phyloP scores from a whole-genome alignment of 1,140 invertebrate genomes.

The Drosophila varians region DNA sequence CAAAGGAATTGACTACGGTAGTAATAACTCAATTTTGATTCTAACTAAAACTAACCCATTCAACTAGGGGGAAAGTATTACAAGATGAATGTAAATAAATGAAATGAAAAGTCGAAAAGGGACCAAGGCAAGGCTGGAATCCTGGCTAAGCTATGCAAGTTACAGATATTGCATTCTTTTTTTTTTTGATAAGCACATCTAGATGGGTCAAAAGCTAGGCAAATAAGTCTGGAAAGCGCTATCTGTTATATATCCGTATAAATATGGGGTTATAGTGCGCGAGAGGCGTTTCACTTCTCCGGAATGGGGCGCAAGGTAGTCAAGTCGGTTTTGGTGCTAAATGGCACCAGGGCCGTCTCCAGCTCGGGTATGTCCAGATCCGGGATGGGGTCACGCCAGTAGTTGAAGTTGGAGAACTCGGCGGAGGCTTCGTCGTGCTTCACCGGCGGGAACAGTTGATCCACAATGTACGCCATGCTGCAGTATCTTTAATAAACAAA shows the following conservation, averaged over 20 bases:
- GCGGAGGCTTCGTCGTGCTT: slow-evolving; percentile 88
- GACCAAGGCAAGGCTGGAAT: slow-evolving; percentile 18
- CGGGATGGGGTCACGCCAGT: slow-evolving; percentile 94
- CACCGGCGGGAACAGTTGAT: slow-evolving; percentile 95
- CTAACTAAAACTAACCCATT: slow-evolving; percentile 19
- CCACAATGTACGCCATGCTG: slow-evolving; percentile 95
- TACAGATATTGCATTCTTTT: slow-evolving; percentile 18
- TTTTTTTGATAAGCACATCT: slow-evolving; percentile 52
- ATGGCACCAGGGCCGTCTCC: slow-evolving; percentile 46
- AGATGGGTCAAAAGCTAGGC: slow-evolving; percentile 29
- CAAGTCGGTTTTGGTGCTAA: slow-evolving; percentile 45
- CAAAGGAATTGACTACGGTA: slow-evolving; percentile 34
- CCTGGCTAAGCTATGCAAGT: slow-evolving; percentile 24
- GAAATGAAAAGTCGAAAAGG: not conserved
- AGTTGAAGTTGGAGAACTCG: slow-evolving; percentile 95
- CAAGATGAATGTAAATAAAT: slow-evolving; percentile 1
- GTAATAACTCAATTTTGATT: slow-evolving; percentile 18
- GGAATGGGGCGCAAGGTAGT: slow-evolving; percentile 75
- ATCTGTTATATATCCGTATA: slow-evolving; percentile 28
- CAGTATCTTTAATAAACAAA: slow-evolving; percentile 96
- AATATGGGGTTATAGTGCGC: slow-evolving; percentile 5
- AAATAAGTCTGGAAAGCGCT: slow-evolving; percentile 18
- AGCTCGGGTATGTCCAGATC: slow-evolving; percentile 69
- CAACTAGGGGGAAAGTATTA: slow-evolving; percentile 2
- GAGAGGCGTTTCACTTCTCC: slow-evolving; percentile 57